phyloP scores from a whole-genome alignment of 2,113 vertebrate genomes.

The Clarias batrachus region DNA sequence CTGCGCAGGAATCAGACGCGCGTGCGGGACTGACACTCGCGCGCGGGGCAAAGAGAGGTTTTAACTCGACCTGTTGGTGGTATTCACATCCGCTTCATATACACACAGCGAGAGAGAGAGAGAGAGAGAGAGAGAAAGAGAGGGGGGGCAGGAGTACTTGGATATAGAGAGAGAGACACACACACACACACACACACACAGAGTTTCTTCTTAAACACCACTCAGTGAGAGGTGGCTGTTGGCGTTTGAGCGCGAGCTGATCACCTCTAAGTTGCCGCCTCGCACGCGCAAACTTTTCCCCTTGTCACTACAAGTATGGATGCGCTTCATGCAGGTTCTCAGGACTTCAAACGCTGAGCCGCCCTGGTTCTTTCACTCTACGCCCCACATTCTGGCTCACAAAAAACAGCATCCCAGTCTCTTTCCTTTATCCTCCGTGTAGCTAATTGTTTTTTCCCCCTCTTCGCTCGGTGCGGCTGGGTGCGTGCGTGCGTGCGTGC shows the following conservation, averaged over 20 bases:
- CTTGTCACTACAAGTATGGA: constrained; percentile 64
- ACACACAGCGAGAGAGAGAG: background rate
- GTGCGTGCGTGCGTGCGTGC: constrained; percentile 5
- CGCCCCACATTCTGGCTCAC: background rate
- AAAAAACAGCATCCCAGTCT: too few relatives aligned
- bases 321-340: constrained; percentile 61
- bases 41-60: background rate
- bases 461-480: too few relatives aligned
- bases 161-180: constrained; percentile 19
- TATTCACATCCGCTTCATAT: constrained; percentile 26
- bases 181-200: constrained; percentile 39
- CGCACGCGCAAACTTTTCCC: constrained; percentile 63
- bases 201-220: constrained; percentile 61
- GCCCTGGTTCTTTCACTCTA: background rate
- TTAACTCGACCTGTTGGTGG: constrained; percentile 48
- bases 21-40: background rate
- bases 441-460: background rate
- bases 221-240: constrained; percentile 53
- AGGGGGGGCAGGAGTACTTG: background rate
- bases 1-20: background rate
- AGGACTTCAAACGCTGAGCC: constrained; percentile 63
- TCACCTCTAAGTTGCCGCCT: constrained; percentile 54
- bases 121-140: background rate
- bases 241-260: constrained; percentile 57
- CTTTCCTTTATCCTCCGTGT: too few relatives aligned